Percentiles rank a stretch among this genome's conserved stretches.
Evolutionary conservation across 2,888 invertebrate genomes (phyloP).

Genomic region (Amorpha juglandis): DNA sequence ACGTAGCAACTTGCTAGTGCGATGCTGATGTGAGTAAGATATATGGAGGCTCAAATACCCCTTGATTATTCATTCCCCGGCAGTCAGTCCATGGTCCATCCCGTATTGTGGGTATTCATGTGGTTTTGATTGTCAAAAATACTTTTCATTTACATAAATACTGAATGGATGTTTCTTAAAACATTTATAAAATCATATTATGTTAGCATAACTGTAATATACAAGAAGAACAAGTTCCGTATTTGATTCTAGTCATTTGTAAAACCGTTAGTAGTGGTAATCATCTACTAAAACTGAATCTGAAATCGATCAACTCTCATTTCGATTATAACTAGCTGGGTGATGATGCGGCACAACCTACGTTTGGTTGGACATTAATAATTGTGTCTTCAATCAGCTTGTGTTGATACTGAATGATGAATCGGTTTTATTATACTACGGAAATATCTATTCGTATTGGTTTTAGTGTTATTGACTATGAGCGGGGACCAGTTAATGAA

Average conservation of each 20-base stretch:
- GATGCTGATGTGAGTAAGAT: too few relatives aligned
- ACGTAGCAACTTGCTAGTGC: too few relatives aligned
- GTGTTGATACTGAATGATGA: constrained; percentile 48
- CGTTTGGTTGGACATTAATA: constrained; percentile 47
- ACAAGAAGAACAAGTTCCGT: too few relatives aligned
- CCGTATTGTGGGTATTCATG: too few relatives aligned
- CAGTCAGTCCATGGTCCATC: too few relatives aligned
- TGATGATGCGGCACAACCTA: constrained; percentile 42
- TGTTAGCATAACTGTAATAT: too few relatives aligned
- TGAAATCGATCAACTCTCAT: constrained; percentile 40
- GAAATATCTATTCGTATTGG: constrained; percentile 44
- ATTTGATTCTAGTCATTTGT: too few relatives aligned
- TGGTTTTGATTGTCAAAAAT: too few relatives aligned
- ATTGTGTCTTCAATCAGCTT: constrained; percentile 53
- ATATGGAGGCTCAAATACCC: too few relatives aligned
- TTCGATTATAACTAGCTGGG: constrained; percentile 35
- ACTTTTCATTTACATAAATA: too few relatives aligned
- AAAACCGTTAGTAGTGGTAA: constrained; percentile 15
- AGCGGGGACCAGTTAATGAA: constrained; percentile 39
- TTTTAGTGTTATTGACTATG: constrained; percentile 46
- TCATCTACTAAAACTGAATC: constrained; percentile 19
- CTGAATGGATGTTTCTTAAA: not conserved
- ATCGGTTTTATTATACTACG: constrained; percentile 45
- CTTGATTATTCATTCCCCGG: too few relatives aligned
- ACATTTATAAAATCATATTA: too few relatives aligned